Conservation (phyloP, 2,888 invertebrate genomes). For the Philereme vetulata region DNA sequence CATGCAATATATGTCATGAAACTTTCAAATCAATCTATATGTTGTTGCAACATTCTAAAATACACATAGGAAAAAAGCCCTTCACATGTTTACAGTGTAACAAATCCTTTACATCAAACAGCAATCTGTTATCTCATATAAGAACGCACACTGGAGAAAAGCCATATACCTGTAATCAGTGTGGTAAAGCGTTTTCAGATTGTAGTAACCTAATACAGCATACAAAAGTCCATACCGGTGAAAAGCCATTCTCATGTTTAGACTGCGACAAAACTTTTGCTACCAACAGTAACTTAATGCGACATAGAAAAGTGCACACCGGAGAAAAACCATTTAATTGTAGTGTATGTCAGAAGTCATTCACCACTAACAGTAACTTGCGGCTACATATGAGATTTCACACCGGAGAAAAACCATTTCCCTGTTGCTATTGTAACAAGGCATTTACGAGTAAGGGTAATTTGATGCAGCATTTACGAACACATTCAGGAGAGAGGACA, state of each 20-base stretch:
- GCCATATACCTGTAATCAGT: background rate
- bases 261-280: no score
- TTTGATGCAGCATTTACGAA: no score
- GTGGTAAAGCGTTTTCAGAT: background rate
- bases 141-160: constrained; percentile 3
- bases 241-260: background rate
- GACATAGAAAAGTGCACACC: no score
- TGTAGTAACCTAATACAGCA: background rate
- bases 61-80: constrained; percentile 1
- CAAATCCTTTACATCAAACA: background rate
- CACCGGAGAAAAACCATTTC: no score
- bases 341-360: no score
- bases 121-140: background rate
- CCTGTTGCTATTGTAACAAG: no score
- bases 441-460: no score
- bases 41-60: background rate
- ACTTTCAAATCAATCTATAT: background rate
- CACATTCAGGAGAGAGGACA: no score
- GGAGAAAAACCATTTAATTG: no score
- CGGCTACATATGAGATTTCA: no score
- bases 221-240: background rate
- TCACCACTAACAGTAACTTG: no score
- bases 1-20: background rate
- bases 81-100: background rate
- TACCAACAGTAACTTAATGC: no score